Conservation (phyloP, 2,113 vertebrate genomes). For the Phaethornis superciliosus region DNA sequence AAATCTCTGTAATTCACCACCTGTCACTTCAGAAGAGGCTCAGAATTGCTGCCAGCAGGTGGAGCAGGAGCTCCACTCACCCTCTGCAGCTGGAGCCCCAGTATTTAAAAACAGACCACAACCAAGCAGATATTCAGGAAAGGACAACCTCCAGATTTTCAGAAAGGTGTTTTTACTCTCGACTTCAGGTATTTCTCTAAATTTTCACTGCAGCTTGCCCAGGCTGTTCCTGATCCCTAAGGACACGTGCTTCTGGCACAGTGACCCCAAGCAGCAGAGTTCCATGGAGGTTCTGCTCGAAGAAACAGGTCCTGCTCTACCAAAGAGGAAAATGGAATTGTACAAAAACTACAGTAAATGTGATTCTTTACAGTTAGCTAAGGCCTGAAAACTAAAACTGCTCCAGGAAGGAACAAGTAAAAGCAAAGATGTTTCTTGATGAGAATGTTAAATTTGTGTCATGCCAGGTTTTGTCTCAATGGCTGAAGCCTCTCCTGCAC, state of each 20-base stretch:
- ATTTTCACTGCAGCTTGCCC: background rate
- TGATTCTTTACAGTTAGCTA: background rate
- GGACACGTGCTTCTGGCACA: too few species aligned
- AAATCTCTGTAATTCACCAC: too few species aligned
- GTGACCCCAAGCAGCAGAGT: background rate
- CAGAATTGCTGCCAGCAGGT: background rate
- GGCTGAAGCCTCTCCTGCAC: too few species aligned
- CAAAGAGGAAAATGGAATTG: background rate
- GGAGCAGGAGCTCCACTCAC: background rate
- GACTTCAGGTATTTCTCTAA: background rate
- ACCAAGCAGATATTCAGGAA: background rate
- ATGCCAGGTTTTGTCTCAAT: background rate
- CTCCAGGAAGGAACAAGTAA: background rate
- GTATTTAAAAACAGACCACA: background rate
- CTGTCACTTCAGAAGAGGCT: fast-evolving
- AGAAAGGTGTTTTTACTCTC: background rate
- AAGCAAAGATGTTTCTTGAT: background rate
- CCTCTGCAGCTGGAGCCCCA: background rate
- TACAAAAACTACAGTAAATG: background rate
- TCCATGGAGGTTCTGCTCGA: too few species aligned
- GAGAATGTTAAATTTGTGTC: background rate
- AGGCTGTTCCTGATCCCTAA: background rate
- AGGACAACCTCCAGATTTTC: background rate
- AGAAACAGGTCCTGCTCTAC: too few species aligned
- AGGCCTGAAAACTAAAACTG: background rate